These are phyloP conservation scores for Meteorus cinctellus DNA, from an alignment of 2,888 invertebrate genomes.

Conservation along the genomic window DNA sequence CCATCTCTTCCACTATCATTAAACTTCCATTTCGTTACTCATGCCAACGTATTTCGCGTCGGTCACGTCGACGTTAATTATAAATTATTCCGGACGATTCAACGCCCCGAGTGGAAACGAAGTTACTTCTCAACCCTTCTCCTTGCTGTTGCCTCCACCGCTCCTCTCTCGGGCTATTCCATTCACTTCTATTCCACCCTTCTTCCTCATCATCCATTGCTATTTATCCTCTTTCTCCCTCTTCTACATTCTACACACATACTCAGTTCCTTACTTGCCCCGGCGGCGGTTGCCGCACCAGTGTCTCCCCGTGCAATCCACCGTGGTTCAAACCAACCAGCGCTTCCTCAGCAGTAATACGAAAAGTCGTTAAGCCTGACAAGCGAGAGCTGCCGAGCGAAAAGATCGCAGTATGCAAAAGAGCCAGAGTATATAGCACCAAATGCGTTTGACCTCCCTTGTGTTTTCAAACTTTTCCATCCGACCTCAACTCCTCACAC, in stretches of 20 bases:
- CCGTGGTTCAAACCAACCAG: neutral
- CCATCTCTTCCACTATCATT: constrained; percentile 14
- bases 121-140: constrained; percentile 43
- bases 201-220: constrained; percentile 37
- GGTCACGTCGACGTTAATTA: constrained; percentile 58
- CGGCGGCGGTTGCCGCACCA: neutral
- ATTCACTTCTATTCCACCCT: constrained; percentile 11
- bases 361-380: constrained; percentile 52
- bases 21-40: constrained; percentile 36
- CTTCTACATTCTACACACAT: constrained; percentile 23
- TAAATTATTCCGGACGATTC: constrained; percentile 59
- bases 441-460: constrained; percentile 14
- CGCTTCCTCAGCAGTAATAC: constrained; percentile 39
- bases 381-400: constrained; percentile 40
- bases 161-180: constrained; percentile 19
- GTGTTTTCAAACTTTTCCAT: constrained; percentile 1
- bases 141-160: constrained; percentile 10
- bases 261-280: neutral
- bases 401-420: constrained; percentile 47
- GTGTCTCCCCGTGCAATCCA: neutral
- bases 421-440: constrained; percentile 31
- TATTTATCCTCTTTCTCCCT: constrained; percentile 23
- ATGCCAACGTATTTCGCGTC: constrained; percentile 38
- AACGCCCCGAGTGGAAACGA: constrained; percentile 50
- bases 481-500: neutral